These are phyloP conservation scores for Herpailurus yagouaroundi DNA, from an alignment of 2,113 vertebrate species.

Conservation along the genomic window DNA sequence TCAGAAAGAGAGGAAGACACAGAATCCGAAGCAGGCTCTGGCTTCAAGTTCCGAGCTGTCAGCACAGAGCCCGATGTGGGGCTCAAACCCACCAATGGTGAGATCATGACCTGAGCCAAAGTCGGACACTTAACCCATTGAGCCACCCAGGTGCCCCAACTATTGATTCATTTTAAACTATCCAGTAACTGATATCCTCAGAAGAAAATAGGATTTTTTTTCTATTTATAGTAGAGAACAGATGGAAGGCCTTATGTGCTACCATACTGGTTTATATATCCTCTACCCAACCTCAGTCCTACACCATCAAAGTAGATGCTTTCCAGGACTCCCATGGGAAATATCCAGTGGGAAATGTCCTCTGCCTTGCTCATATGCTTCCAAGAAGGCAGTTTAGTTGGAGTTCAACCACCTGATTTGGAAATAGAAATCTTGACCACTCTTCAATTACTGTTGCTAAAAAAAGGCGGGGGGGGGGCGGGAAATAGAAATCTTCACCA, in stretches of 20 bases:
- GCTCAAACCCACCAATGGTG: no score
- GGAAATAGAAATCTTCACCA: background rate
- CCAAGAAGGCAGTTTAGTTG: background rate
- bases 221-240: background rate
- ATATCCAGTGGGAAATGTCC: background rate
- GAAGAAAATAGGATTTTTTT: background rate
- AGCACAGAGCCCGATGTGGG: no score
- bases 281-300: background rate
- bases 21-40: no score
- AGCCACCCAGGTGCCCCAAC: background rate
- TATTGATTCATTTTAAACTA: slow-evolving; percentile 40
- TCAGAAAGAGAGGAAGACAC: no score
- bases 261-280: background rate
- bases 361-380: background rate
- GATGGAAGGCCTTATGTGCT: background rate
- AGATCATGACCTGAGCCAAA: no score
- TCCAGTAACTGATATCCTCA: slow-evolving; percentile 30
- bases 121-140: no score
- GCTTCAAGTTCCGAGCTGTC: no score
- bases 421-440: slow-evolving; percentile 10
- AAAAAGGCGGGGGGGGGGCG: no score
- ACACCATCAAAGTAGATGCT: background rate
- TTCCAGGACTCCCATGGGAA: background rate
- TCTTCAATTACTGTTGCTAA: no score
- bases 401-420: background rate